Evolutionary conservation across 1,140 invertebrate species (phyloP).

Genomic region (Bradynema listronoti): DNA sequence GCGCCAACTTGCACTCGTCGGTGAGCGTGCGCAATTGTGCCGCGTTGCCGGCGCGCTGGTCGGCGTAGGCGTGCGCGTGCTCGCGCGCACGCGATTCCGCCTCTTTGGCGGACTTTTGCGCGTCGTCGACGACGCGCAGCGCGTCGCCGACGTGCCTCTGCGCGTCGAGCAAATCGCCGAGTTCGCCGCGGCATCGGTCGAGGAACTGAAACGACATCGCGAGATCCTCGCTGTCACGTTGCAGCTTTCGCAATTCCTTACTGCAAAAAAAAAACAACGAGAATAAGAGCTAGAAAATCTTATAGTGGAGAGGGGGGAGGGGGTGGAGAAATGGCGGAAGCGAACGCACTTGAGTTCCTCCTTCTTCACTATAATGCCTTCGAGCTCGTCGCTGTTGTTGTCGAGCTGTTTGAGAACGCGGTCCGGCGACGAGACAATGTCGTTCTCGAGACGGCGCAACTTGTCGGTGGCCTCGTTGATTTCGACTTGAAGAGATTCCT

Average conservation of each 20-base stretch:
- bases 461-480: slow-evolving; percentile 4
- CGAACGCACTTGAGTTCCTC: not conserved
- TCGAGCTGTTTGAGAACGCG: not conserved
- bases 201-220: not conserved
- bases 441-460: not conserved
- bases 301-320: not conserved
- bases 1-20: not conserved
- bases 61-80: not conserved
- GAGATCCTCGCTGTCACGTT: slow-evolving; percentile 1
- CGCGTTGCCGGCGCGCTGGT: not conserved
- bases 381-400: not conserved
- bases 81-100: not conserved
- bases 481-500: not conserved
- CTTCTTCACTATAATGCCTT: not conserved
- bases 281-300: not conserved
- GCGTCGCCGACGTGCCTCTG: not conserved
- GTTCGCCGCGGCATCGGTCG: not conserved
- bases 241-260: not conserved
- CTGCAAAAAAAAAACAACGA: not conserved
- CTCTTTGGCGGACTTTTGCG: not conserved
- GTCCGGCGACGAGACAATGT: slow-evolving; percentile 10
- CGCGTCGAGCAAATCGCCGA: not conserved
- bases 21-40: not conserved
- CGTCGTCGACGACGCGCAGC: not conserved
- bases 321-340: not conserved